Conservation (phyloP, 2,888 invertebrate species). For the Drosophila peninsularis region DNA sequence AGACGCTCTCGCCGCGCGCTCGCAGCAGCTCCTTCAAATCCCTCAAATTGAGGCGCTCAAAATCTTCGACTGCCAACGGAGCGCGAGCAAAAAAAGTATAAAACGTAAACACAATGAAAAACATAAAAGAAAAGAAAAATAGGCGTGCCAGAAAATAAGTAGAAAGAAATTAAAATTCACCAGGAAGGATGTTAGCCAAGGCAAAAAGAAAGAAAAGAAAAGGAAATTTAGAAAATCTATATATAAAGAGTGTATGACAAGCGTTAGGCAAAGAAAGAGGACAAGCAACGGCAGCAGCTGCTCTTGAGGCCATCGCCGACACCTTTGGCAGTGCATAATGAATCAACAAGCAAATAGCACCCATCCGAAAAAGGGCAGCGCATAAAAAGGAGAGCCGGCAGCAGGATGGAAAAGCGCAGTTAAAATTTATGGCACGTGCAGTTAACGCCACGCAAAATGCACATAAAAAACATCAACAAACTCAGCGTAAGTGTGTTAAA, state of each 20-base stretch:
- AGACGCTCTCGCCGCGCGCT: constrained; percentile 64
- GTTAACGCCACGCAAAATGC: constrained; percentile 74
- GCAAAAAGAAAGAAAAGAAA: constrained; percentile 10
- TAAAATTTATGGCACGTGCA: constrained; percentile 75
- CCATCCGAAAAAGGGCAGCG: constrained; percentile 18
- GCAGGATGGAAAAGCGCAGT: constrained; percentile 59
- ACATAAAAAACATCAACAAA: constrained; percentile 65
- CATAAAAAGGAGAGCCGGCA: constrained; percentile 22
- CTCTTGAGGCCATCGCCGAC: constrained; percentile 4
- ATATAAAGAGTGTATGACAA: background rate
- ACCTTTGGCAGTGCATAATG: constrained; percentile 48
- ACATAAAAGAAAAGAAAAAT: constrained; percentile 38
- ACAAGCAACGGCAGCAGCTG: constrained; percentile 20
- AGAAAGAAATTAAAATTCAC: constrained; percentile 50
- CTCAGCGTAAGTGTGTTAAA: constrained; percentile 49
- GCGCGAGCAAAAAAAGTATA: constrained; percentile 20
- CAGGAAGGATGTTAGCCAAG: constrained; percentile 47
- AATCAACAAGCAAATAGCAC: constrained; percentile 35
- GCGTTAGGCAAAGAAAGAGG: background rate
- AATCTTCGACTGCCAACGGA: constrained; percentile 47
- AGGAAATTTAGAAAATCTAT: constrained; percentile 4
- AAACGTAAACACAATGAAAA: constrained; percentile 40
- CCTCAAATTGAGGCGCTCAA: constrained; percentile 60
- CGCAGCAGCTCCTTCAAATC: constrained; percentile 72
- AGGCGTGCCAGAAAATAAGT: constrained; percentile 55